A percentile compares a stretch with the other conserved stretches of the same genome.
Evolutionary conservation across 2,888 invertebrate genomes (phyloP).

Genomic region (Volucella inanis): DNA sequence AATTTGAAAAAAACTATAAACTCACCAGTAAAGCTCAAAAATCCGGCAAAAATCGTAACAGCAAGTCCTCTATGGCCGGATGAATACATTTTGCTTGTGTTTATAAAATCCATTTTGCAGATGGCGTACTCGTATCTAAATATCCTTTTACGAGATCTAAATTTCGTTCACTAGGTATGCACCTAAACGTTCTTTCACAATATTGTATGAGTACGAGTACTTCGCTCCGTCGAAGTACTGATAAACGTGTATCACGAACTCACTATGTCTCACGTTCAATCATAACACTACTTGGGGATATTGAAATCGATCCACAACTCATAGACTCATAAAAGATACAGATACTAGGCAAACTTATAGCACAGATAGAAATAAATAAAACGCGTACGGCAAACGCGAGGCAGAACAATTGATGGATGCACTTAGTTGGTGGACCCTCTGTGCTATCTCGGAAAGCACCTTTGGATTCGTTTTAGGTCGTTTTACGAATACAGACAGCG

Average conservation of each 20-base stretch:
- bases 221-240: not conserved
- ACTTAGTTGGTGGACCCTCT: slow-evolving; percentile 36
- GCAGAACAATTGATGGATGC: slow-evolving; percentile 58
- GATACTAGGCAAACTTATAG: not conserved
- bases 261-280: slow-evolving; percentile 49
- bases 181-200: slow-evolving; percentile 19
- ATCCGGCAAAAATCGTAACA: slow-evolving; percentile 44
- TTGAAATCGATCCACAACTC: not conserved
- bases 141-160: slow-evolving; percentile 21
- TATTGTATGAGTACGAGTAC: not conserved
- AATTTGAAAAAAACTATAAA: not conserved
- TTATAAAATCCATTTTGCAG: slow-evolving; percentile 61
- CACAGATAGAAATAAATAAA: not conserved
- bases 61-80: slow-evolving; percentile 31
- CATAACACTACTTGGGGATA: slow-evolving; percentile 4
- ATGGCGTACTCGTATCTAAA: not conserved
- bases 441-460: slow-evolving; percentile 54
- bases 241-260: slow-evolving; percentile 8
- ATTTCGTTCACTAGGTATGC: not conserved
- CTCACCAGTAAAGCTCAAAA: slow-evolving; percentile 55
- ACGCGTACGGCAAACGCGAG: slow-evolving; percentile 21
- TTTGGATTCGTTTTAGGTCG: slow-evolving; percentile 52
- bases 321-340: not conserved
- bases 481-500: slow-evolving; percentile 44
- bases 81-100: slow-evolving; percentile 15